Evolutionary conservation across 2,797 vertebrate species (phyloP).

Genomic region (Simalia tracyae): DNA sequence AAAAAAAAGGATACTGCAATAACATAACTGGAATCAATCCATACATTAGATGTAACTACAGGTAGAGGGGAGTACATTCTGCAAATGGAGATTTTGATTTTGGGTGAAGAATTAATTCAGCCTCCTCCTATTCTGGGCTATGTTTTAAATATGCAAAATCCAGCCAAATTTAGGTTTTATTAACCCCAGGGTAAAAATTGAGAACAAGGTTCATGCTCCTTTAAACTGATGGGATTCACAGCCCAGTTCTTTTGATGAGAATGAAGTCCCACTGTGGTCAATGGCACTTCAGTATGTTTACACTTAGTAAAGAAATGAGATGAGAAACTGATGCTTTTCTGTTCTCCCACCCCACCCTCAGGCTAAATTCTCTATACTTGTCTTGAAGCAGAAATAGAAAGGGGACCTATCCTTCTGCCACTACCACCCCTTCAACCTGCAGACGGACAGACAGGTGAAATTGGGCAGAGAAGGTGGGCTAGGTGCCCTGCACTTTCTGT

Average conservation of each 20-base stretch:
- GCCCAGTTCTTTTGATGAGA: background rate
- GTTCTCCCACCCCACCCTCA: background rate
- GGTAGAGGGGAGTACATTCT: background rate
- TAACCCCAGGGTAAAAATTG: background rate
- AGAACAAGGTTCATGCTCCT: background rate
- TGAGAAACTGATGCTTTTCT: background rate
- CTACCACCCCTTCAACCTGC: background rate
- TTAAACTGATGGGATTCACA: background rate
- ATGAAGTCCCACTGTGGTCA: background rate
- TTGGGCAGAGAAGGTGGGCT: background rate
- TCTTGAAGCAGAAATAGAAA: background rate
- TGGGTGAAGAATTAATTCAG: background rate
- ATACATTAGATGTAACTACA: background rate
- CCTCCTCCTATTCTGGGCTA: background rate
- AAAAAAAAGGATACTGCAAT: too few species aligned
- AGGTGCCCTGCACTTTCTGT: background rate
- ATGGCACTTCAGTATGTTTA: background rate
- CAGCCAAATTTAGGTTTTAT: background rate
- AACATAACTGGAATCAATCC: background rate
- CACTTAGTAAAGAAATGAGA: background rate
- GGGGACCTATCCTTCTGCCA: background rate
- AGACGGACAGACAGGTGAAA: background rate
- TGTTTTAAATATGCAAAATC: background rate
- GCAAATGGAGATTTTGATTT: background rate
- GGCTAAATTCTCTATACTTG: background rate